Base-by-base conservation (phyloP, 2,888 invertebrate species). In the Erebia palarica region DNA sequence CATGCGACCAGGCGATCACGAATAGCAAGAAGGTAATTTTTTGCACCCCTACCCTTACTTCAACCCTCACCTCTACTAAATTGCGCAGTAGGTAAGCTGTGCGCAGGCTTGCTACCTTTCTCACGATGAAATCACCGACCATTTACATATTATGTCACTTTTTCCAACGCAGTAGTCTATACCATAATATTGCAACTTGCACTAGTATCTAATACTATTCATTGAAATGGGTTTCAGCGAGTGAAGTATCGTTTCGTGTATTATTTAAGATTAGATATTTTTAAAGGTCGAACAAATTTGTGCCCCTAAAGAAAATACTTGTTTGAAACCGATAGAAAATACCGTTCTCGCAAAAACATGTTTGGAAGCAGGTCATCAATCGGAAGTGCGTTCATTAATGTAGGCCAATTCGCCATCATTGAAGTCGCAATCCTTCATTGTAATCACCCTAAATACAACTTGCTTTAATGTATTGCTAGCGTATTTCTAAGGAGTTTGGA, bases 321-420 rank as follows among this genome's bases (percentile, higher is more conserved):
- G 16, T 16, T 16, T 9, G 9, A 1, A n/a, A 16, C 16, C n/a
- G n/a, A n/a, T n/a, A 1, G n/a, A 9, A 47, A 13, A 4, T 47
- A 53, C 16, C 16, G 55, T 10, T 55, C 55, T 9, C 18, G 8
- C 18, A 55, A 16, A 18, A 55, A 18, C 55, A 9, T 18, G 55
- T 16, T 55, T 1, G 65, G 70, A 72, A 68, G 64, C 65, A 60
- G 66, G 60, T 57, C 61, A 65, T 68, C 65, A 61, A 72, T 65
- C 65, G 65, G 68, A 61, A 67, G 57, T 68, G 61, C 70, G 65
- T 73, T 70, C 58, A 59, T 36, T 42, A 53, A 74, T 72, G 49
- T 72, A 68, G 74, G 72, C 65, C 74, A 70, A 72, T 57, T 73
- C 57, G 68, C 68, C 21, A 65, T 65, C 70, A 70, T 70, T 36